phyloP scores from a whole-genome alignment of 2,797 vertebrate species.

The Propithecus deckenii region DNA sequence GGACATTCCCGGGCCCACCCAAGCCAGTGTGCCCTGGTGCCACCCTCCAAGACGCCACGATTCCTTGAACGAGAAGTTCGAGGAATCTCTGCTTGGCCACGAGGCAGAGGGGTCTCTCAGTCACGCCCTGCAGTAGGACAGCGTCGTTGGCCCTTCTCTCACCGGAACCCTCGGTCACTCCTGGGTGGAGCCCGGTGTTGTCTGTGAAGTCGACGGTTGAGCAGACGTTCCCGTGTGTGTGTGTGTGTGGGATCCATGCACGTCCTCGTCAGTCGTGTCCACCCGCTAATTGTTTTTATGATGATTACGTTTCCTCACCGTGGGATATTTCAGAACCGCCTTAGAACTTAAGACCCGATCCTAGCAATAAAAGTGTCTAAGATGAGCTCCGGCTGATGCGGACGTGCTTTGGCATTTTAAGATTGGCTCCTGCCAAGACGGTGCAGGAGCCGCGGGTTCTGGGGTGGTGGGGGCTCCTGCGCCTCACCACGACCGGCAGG shows the following conservation, averaged over 20 bases:
- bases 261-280: slow-evolving; percentile 49
- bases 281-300: slow-evolving; percentile 63
- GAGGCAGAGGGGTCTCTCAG: background rate
- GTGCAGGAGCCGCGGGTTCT: background rate
- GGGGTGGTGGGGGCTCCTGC: background rate
- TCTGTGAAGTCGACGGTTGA: slow-evolving; percentile 62
- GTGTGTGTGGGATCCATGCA: slow-evolving; percentile 58
- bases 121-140: background rate
- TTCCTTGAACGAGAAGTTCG: slow-evolving; percentile 29
- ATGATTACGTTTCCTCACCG: slow-evolving; percentile 61
- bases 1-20: background rate
- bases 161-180: background rate
- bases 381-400: background rate
- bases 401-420: background rate
- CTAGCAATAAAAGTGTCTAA: slow-evolving; percentile 81
- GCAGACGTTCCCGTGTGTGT: slow-evolving; percentile 34
- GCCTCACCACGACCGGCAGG: accelerated
- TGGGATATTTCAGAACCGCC: slow-evolving; percentile 66
- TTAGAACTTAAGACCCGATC: slow-evolving; percentile 77
- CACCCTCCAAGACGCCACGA: slow-evolving; percentile 61
- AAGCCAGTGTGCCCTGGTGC: background rate
- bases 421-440: background rate
- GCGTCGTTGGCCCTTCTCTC: slow-evolving; percentile 37
- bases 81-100: background rate
- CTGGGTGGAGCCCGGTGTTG: slow-evolving; percentile 54